phyloP scores from a whole-genome alignment of 2,113 vertebrate species.

The Gobio gobio region DNA sequence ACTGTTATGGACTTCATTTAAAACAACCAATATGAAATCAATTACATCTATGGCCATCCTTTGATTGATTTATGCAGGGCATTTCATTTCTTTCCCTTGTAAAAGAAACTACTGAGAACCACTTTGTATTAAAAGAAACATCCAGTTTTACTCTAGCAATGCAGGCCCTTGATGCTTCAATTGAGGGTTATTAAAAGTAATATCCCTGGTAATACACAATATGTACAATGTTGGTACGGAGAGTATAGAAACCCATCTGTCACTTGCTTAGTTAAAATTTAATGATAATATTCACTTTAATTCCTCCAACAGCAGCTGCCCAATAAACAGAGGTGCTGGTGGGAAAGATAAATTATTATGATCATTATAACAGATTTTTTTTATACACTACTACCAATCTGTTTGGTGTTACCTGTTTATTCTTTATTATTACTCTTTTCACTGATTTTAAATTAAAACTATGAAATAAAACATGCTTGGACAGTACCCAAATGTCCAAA shows the following conservation, averaged over 20 bases:
- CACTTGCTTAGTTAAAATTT: conserved; percentile 19
- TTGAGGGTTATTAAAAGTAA: conserved; percentile 34
- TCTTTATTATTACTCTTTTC: background rate
- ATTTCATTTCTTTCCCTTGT: conserved; percentile 22
- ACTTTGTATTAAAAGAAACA: background rate
- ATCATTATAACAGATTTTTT: background rate
- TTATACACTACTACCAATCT: background rate
- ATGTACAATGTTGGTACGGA: background rate
- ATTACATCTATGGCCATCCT: conserved; percentile 22
- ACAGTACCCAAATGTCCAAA: no score
- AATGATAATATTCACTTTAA: background rate
- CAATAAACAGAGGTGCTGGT: background rate
- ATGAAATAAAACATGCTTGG: no score
- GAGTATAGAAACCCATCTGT: conserved; percentile 11
- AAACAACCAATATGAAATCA: conserved; percentile 48
- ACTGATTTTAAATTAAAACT: background rate
- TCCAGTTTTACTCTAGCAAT: background rate
- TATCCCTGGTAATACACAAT: conserved; percentile 30
- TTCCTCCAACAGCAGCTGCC: background rate
- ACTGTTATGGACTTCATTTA: conserved; percentile 6
- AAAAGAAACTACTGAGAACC: conserved; percentile 29
- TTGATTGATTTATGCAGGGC: conserved; percentile 45
- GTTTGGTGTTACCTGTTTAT: background rate
- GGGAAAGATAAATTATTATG: background rate
- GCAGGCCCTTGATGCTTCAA: background rate